Base-by-base conservation (phyloP, 2,113 vertebrate species). In the Cyanistes caeruleus region DNA sequence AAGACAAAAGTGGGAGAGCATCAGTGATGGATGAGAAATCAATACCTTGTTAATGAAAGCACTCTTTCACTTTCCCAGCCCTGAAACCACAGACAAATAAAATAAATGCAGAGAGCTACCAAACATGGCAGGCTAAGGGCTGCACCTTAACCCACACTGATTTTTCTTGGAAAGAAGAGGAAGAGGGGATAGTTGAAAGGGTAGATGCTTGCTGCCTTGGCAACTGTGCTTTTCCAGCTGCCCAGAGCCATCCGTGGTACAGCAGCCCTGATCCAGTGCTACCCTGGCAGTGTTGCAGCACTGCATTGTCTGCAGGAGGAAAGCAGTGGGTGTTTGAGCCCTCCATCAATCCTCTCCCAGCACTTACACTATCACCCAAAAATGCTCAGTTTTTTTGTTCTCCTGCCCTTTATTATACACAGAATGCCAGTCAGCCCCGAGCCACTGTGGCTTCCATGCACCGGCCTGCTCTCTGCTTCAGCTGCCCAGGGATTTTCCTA, bases 1-100 rank as follows among this genome's bases (percentile, higher is more conserved):
- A 83, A 88, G 59, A 28, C 16, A 37, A 62, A 89, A 82, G 49
- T 18, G 37, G 23, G 78, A 67, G 39, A 75, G 41, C n/a, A 59
- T 75, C 58, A 79, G 77, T 59, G 84, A 86, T 19, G 64, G 59
- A 77, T 56, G 60, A 93, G 74, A 90, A 96, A 94, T 94, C 92
- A 86, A 86, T 90, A 63, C 46, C 48, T 48, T 15, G 8, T 55
- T 88, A 93, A 93, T 80, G 79, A 94, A 95, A 84, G 83, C n/a
- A 35, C 59, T 91, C 59, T 49, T 72, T 93, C 51, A 68, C 31
- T 30, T 59, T 80, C 56, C 51, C 82, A 63, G 86, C 33, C 72
- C 95, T 77, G 55, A 94, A 90, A 73, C 67, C 53, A 74, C 51
- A 74, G 75, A 85, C 63, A 49, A 85, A 85, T 76, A 77, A 88